phyloP scores from a whole-genome alignment of 2,113 vertebrate genomes.

The Trematomus loennbergii region DNA sequence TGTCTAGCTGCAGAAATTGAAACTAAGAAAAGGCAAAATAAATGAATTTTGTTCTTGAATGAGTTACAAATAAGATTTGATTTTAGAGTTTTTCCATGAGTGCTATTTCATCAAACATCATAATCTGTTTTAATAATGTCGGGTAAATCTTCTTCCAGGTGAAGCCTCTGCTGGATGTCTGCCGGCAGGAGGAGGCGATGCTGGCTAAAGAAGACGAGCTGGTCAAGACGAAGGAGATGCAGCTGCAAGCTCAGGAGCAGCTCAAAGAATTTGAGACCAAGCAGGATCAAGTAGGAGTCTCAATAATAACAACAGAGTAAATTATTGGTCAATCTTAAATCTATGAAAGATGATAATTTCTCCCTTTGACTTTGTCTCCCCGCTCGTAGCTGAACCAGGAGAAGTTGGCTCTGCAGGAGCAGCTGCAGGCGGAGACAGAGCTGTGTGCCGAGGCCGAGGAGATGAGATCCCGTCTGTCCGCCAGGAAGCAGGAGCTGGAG shows the following conservation, averaged over 20 bases:
- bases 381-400: slow-evolving; percentile 87
- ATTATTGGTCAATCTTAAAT: not conserved
- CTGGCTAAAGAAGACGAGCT: slow-evolving; percentile 94
- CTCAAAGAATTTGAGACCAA: slow-evolving; percentile 88
- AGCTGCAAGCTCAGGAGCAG: slow-evolving; percentile 87
- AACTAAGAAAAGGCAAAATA: too few relatives aligned
- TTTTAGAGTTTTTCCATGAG: too few relatives aligned
- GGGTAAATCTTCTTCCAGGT: slow-evolving; percentile 81
- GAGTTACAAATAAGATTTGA: too few relatives aligned
- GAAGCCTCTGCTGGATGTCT: slow-evolving; percentile 95
- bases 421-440: slow-evolving; percentile 96
- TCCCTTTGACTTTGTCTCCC: not conserved
- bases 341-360: not conserved
- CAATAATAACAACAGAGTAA: not conserved
- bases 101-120: too few relatives aligned
- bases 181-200: slow-evolving; percentile 97
- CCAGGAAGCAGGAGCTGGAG: slow-evolving; percentile 96
- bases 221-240: slow-evolving; percentile 90
- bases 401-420: slow-evolving; percentile 96
- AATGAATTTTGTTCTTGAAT: too few relatives aligned
- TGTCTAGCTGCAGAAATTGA: too few relatives aligned
- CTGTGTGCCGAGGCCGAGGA: slow-evolving; percentile 97
- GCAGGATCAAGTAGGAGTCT: slow-evolving; percentile 88
- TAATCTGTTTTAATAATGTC: not conserved
- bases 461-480: slow-evolving; percentile 91